phyloP scores from a whole-genome alignment of 2,888 invertebrate genomes.

The Protophormia terraenovae region DNA sequence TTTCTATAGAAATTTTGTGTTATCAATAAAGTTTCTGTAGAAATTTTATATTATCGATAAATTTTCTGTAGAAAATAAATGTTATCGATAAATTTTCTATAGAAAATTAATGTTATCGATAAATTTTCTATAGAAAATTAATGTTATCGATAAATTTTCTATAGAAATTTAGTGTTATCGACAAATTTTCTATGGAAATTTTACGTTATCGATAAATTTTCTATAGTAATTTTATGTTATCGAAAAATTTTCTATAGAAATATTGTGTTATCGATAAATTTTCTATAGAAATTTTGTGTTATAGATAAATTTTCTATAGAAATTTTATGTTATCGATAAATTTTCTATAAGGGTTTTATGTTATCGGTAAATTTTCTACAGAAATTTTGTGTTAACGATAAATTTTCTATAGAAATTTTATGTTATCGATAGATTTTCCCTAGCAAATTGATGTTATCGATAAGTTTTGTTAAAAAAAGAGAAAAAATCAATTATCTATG shows the following conservation, averaged over 20 bases:
- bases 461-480: background rate
- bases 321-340: background rate
- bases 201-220: background rate
- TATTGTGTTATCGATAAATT: too few relatives aligned
- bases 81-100: background rate
- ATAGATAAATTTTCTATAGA: too few relatives aligned
- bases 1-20: too few relatives aligned
- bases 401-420: too few relatives aligned
- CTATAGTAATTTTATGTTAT: background rate
- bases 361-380: background rate
- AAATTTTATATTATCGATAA: background rate
- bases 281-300: background rate
- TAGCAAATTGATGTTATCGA: background rate
- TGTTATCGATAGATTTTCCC: background rate
- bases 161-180: background rate
- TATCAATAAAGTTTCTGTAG: too few relatives aligned
- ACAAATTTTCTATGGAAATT: background rate
- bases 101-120: background rate
- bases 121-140: background rate
- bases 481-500: too few relatives aligned
- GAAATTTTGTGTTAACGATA: too few relatives aligned
- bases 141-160: background rate
- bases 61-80: background rate
- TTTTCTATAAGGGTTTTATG: background rate
- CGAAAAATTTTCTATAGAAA: background rate